Conservation (phyloP, 2,797 vertebrate species). For the Chelon auratus region DNA sequence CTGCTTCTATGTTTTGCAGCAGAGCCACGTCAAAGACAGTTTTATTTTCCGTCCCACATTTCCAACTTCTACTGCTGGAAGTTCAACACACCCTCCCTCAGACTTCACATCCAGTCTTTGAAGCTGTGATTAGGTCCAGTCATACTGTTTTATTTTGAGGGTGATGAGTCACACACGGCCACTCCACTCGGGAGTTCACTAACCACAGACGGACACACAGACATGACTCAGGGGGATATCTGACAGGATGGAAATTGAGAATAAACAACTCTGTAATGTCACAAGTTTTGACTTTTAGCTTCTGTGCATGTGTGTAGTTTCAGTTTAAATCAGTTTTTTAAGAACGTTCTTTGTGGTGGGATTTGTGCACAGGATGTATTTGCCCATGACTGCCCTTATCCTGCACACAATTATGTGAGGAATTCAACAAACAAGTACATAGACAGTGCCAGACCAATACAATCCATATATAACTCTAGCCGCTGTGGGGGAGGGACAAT, state of each 20-base stretch:
- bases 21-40: conserved; percentile 18
- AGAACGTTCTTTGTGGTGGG: neutral
- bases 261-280: conserved; percentile 24
- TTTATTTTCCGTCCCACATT: conserved; percentile 12
- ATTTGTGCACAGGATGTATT: conserved; percentile 1
- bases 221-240: conserved; percentile 39
- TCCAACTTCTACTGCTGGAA: neutral
- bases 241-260: conserved; percentile 22
- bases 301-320: neutral
- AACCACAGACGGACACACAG: conserved; percentile 40
- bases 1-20: neutral
- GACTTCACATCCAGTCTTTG: neutral
- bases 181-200: conserved; percentile 39
- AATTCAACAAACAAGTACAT: conserved; percentile 32
- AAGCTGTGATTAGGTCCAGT: conserved; percentile 16
- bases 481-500: neutral
- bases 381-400: neutral
- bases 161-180: conserved; percentile 57
- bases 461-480: conserved; percentile 21
- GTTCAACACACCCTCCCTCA: conserved; percentile 8
- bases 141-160: conserved; percentile 53
- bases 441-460: conserved; percentile 7
- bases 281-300: conserved; percentile 1
- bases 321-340: neutral
- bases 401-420: conserved; percentile 34